phyloP scores from a whole-genome alignment of 1,140 invertebrate species.

The Penaeus chinensis region DNA sequence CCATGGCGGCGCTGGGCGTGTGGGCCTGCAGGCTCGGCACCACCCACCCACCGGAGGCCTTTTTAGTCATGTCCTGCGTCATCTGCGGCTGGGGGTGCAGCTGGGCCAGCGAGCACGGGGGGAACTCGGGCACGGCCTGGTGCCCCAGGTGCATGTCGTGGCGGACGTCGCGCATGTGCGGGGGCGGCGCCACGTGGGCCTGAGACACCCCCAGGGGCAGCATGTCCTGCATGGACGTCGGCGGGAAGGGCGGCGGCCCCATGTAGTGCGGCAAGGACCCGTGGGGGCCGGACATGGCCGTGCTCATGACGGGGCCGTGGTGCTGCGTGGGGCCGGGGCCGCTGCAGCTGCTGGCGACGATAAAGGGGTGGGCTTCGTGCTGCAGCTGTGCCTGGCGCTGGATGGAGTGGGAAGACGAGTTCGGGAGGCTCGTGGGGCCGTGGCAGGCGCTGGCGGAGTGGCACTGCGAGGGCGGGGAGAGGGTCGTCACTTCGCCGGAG shows the following conservation, averaged over 20 bases:
- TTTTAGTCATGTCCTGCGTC: slow-evolving; percentile 26
- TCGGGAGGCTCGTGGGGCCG: slow-evolving; percentile 3
- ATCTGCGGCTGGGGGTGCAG: slow-evolving; percentile 17
- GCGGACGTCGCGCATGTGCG: slow-evolving; percentile 1
- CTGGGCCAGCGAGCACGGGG: not conserved
- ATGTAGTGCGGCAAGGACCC: slow-evolving; percentile 19
- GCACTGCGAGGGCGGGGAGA: slow-evolving; percentile 24
- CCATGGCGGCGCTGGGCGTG: not conserved
- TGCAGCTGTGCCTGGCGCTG: slow-evolving; percentile 20
- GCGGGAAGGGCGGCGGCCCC: slow-evolving; percentile 19
- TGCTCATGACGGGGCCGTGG: slow-evolving; percentile 3
- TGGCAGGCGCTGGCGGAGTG: slow-evolving; percentile 22
- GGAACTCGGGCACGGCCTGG: not conserved
- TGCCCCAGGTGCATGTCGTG: slow-evolving; percentile 7
- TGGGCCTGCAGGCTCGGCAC: not conserved
- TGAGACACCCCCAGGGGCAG: not conserved
- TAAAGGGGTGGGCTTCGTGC: slow-evolving; percentile 12
- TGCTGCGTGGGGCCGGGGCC: slow-evolving; percentile 22
- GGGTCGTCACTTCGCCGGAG: not conserved
- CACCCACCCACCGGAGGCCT: slow-evolving; percentile 27
- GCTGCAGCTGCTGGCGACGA: not conserved
- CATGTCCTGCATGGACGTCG: slow-evolving; percentile 4
- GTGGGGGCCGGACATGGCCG: slow-evolving; percentile 18
- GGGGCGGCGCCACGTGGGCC: not conserved
- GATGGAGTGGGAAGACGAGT: not conserved